Evolutionary conservation across 2,113 vertebrate species (phyloP).

Genomic region (Microcebus jonahi): DNA sequence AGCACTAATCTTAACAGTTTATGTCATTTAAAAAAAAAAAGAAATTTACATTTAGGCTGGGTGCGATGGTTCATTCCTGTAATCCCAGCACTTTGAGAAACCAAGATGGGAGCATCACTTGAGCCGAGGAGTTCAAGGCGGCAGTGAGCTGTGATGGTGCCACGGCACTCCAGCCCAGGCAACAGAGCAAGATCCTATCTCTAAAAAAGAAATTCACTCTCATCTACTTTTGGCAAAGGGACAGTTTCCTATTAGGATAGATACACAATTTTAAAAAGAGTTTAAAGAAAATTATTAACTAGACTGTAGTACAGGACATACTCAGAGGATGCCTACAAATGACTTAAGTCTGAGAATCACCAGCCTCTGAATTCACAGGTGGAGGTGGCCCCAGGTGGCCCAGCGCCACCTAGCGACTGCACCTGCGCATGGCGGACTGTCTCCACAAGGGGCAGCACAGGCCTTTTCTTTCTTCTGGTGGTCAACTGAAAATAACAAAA

Average conservation of each 20-base stretch:
- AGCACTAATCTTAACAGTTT: background rate
- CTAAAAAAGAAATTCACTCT: background rate
- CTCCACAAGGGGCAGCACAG: background rate
- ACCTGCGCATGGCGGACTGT: fast-evolving
- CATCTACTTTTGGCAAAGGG: background rate
- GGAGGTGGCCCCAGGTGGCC: background rate
- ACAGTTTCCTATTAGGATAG: background rate
- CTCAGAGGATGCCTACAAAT: background rate
- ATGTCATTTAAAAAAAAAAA: background rate
- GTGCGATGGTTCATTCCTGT: too few relatives aligned
- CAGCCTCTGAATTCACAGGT: background rate
- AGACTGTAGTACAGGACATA: background rate
- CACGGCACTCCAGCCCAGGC: too few relatives aligned
- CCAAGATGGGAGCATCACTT: too few relatives aligned
- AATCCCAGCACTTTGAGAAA: too few relatives aligned
- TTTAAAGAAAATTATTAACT: constrained; percentile 21
- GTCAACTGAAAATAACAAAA: background rate
- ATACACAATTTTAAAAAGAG: background rate
- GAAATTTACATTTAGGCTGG: too few relatives aligned
- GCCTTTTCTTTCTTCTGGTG: background rate
- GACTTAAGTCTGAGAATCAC: background rate
- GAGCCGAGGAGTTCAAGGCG: too few relatives aligned
- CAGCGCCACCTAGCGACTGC: constrained; percentile 1
- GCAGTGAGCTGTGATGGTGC: too few relatives aligned
- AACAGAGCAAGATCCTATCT: too few relatives aligned